Evolutionary conservation across 2,113 vertebrate species (phyloP).

Genomic region (Parotia lawesii): DNA sequence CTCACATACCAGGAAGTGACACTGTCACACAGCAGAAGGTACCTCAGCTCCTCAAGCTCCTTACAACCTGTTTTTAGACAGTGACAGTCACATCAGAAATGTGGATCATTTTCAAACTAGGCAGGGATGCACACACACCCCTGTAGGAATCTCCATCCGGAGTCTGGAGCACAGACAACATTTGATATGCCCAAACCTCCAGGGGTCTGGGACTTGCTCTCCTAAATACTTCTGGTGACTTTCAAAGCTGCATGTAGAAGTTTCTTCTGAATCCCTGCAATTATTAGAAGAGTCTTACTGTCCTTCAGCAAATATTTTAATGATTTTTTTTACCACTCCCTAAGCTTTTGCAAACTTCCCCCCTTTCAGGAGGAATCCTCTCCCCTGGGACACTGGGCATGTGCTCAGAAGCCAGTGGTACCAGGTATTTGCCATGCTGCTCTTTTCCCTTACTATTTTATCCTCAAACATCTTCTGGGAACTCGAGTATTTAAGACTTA

Average conservation of each 20-base stretch:
- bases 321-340: rapidly evolving
- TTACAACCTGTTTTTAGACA: not conserved
- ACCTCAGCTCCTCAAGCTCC: not conserved
- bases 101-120: rapidly evolving
- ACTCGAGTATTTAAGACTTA: not conserved
- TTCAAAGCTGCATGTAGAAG: not conserved
- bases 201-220: not conserved
- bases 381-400: not conserved
- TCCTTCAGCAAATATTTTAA: not conserved
- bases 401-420: not conserved
- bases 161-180: not conserved
- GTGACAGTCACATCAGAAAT: not conserved
- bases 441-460: not conserved
- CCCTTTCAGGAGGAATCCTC: not conserved
- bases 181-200: not conserved
- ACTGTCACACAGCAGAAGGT: not conserved
- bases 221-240: not conserved
- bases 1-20: too few species aligned
- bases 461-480: not conserved
- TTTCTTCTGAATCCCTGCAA: not conserved
- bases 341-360: not conserved
- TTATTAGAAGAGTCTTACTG: not conserved
- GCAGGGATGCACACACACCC: not conserved
- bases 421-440: not conserved
- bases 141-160: not conserved